Percentiles rank a stretch among this genome's conserved stretches.
Evolutionary conservation across 2,113 vertebrate species (phyloP).

Genomic region (Crotalus helleri): DNA sequence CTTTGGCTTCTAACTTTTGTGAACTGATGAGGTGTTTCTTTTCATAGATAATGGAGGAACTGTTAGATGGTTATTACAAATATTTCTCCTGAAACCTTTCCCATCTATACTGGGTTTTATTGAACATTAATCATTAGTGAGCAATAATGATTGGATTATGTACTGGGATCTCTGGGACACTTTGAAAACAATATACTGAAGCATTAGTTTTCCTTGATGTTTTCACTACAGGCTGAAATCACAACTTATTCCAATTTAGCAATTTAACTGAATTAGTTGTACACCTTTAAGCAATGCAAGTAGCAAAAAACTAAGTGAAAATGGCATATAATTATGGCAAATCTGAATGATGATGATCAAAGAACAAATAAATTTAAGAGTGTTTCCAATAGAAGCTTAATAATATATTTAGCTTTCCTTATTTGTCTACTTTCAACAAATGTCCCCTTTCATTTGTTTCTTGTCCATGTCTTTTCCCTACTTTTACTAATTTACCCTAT

Average conservation of each 20-base stretch:
- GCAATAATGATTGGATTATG: background rate
- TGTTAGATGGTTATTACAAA: background rate
- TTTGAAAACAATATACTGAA: background rate
- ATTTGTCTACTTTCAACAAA: background rate
- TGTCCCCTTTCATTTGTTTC: background rate
- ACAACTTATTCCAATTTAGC: background rate
- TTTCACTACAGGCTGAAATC: background rate
- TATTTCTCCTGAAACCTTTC: background rate
- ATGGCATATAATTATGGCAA: background rate
- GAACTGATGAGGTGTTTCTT: background rate
- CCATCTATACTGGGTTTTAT: background rate
- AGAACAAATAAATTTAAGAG: background rate
- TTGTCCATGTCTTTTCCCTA: background rate
- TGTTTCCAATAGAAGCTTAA: background rate
- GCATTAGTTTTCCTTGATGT: background rate
- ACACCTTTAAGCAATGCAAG: background rate
- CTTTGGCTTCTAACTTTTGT: background rate
- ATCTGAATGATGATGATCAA: background rate
- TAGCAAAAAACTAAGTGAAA: background rate
- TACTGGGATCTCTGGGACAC: background rate
- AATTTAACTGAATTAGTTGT: background rate
- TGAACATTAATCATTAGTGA: background rate
- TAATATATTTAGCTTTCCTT: background rate
- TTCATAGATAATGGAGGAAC: background rate
- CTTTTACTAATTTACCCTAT: background rate